phyloP scores from a whole-genome alignment of 2,797 vertebrate genomes.

The Sebastes cheni region DNA sequence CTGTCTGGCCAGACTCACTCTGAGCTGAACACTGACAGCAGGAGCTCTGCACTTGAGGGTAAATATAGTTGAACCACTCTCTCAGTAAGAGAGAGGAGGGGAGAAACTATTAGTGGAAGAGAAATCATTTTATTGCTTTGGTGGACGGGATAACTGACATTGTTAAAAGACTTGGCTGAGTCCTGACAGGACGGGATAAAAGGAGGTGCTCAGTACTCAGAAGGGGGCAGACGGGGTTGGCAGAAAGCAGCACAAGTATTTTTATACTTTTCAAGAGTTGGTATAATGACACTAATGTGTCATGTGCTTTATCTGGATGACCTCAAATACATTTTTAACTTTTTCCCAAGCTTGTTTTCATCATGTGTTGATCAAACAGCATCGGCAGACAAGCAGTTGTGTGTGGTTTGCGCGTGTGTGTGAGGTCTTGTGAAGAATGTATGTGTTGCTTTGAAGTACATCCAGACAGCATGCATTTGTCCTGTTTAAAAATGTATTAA shows the following conservation, averaged over 20 bases:
- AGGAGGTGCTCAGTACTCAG: constrained; percentile 12
- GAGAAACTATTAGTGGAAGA: constrained; percentile 13
- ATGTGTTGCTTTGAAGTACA: background rate
- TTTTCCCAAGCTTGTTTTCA: constrained; percentile 4
- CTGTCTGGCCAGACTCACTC: background rate
- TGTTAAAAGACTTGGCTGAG: constrained; percentile 6
- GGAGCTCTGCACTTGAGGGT: constrained; percentile 14
- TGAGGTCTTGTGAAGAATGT: background rate
- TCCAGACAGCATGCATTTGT: background rate
- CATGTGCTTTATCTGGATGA: constrained; percentile 22
- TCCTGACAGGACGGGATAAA: constrained; percentile 32
- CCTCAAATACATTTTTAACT: constrained; percentile 24
- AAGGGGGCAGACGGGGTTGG: constrained; percentile 3
- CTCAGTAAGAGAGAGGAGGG: background rate
- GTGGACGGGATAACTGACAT: constrained; percentile 25
- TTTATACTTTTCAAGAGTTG: constrained; percentile 25
- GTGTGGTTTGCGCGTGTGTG: constrained; percentile 1
- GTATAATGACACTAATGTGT: background rate
- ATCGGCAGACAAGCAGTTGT: background rate
- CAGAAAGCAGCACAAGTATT: constrained; percentile 8
- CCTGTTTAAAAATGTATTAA: background rate
- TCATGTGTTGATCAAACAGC: constrained; percentile 28
- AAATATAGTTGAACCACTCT: constrained; percentile 32
- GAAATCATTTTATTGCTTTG: constrained; percentile 20
- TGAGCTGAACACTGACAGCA: constrained; percentile 31